Evolutionary conservation across 2,888 invertebrate species (phyloP), one percentile per base, ranked within the genome.

Genomic region (Criorhina ranunculi): DNA sequence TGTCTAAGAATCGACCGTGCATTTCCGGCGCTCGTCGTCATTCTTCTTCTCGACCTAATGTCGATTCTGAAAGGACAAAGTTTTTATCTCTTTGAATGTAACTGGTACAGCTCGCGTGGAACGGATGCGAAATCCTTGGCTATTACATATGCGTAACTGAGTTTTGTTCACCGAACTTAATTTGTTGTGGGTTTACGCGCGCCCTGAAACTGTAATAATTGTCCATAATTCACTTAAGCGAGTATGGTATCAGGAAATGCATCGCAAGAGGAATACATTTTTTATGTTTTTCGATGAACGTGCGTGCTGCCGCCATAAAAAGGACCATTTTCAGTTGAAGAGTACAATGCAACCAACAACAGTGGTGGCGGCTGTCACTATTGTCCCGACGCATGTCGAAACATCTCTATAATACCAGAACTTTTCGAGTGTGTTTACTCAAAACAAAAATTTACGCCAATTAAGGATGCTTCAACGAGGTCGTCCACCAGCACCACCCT

Each of bases 401-500:
- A 85, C 80, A 85, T 85, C 80, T 85, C 85, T 80, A 85, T 85
- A 64, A 19, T 44, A 64, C 62, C 69, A 70, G 79, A 88, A 87
- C 88, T 86, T 89, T 86, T 87, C 87, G 79, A 89, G 86, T 88
- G 89, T 90, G 88, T 90, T 90, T 90, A 89, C 88, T 89, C 89
- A 89, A 90, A 90, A 90, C 90, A 90, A 88, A 90, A 89, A 90
- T 91, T 91, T 90, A 91, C 91, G 91, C 91, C 91, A 91, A 91
- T 91, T 91, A 91, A 91, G 88, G 90, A 90, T 88, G 88, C 88
- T 88, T 87, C 87, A 88, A 87, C 78, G 87, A 79, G 67, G 69
- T 81, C 72, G 75, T n/a, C n/a, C n/a, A n/a, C 60, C 60, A 42
- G 12, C n/a, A 37, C 91, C 90, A 90, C 90, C 90, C 90, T 88